A percentile compares a stretch with the other conserved stretches of the same genome.
phyloP scores from a whole-genome alignment of 2,888 invertebrate genomes.

The Pammene fasciana region DNA sequence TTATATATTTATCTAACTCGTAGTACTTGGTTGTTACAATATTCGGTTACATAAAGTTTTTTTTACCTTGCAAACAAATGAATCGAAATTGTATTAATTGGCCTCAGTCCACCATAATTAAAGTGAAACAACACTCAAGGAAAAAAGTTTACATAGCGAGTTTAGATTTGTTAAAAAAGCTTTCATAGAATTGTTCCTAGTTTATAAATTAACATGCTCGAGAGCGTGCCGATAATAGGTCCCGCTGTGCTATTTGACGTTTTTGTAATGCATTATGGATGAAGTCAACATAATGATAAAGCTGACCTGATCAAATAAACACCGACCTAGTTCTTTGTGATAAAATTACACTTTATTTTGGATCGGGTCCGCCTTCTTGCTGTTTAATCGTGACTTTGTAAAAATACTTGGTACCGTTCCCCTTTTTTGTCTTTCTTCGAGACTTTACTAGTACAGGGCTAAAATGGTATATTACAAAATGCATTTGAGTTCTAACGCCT shows the following conservation, averaged over 20 bases:
- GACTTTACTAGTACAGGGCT: neutral
- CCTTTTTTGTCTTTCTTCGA: neutral
- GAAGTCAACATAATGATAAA: constrained; percentile 31
- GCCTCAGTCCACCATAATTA: too few species aligned
- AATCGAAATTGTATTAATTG: too few species aligned
- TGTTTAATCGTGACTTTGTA: neutral
- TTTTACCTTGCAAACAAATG: too few species aligned
- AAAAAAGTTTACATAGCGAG: neutral
- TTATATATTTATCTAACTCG: too few species aligned
- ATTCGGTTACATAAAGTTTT: too few species aligned
- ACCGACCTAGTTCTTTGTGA: constrained; percentile 38
- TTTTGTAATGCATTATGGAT: constrained; percentile 32
- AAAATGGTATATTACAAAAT: too few species aligned
- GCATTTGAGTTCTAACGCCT: too few species aligned
- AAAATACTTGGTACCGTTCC: neutral
- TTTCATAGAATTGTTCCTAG: constrained; percentile 7
- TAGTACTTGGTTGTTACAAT: too few species aligned
- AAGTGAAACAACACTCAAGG: too few species aligned
- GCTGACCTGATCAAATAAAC: constrained; percentile 32
- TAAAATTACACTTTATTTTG: constrained; percentile 24
- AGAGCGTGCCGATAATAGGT: constrained; percentile 37
- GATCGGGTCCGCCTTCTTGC: neutral
- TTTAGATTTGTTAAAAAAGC: neutral
- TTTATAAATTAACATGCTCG: constrained; percentile 7
- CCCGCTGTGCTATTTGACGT: constrained; percentile 15